Conservation (phyloP, 2,113 vertebrate species). For the Rhea pennata region DNA sequence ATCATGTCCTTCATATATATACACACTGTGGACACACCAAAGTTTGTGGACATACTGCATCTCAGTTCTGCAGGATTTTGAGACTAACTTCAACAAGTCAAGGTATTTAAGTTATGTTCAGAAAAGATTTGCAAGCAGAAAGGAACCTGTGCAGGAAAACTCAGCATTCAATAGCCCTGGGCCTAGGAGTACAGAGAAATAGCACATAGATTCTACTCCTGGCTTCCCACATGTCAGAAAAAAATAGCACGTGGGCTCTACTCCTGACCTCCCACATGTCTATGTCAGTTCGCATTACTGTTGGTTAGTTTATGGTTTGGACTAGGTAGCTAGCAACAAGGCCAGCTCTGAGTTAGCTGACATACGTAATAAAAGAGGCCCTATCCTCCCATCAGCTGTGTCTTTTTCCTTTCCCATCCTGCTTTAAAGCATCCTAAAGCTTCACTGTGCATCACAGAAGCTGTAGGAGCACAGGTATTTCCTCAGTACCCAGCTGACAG, state of each 20-base stretch:
- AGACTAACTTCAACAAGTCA: accelerated
- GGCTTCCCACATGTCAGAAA: no score
- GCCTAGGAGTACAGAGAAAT: not conserved
- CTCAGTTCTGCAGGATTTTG: accelerated
- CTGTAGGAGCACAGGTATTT: not conserved
- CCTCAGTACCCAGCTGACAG: accelerated
- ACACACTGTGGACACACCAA: no score
- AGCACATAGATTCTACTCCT: not conserved
- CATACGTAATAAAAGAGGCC: accelerated
- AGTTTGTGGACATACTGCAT: accelerated
- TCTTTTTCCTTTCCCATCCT: not conserved
- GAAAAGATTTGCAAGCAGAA: not conserved
- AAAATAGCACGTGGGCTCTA: not conserved
- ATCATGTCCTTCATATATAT: not conserved
- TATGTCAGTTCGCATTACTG: not conserved
- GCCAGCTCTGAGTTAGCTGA: not conserved
- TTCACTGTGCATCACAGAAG: not conserved
- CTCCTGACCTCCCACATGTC: no score
- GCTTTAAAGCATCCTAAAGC: not conserved
- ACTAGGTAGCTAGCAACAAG: not conserved
- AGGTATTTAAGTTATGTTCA: not conserved
- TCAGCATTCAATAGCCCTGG: not conserved
- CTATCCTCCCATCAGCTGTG: not conserved
- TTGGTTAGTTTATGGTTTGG: accelerated
- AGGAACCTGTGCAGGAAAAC: not conserved